Conservation (phyloP, 1,140 invertebrate species). For the Trichogramma pretiosum region DNA sequence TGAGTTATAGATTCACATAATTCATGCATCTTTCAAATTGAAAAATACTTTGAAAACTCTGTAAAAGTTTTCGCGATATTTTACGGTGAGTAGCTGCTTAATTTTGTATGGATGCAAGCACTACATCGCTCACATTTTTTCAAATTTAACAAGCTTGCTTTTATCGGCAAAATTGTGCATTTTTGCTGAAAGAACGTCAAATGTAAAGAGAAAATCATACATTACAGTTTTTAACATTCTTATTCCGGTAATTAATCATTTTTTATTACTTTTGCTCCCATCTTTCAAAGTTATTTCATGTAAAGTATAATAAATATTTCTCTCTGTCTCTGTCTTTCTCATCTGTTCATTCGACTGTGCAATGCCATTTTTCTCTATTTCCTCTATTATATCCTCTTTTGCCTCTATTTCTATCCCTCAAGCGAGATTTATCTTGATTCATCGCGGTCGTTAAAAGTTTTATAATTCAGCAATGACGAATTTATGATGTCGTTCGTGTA, state of each 20-base stretch:
- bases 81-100: no score
- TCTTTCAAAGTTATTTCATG: background rate
- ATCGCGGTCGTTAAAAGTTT: conserved; percentile 19
- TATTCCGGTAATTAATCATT: background rate
- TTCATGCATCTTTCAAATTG: conserved; percentile 5
- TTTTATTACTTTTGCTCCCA: background rate
- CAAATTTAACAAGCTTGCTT: no score
- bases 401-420: background rate
- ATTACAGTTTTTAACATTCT: conserved; percentile 3
- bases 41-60: background rate
- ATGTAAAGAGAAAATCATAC: conserved; percentile 1
- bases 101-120: no score
- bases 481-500: conserved; percentile 18
- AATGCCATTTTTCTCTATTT: background rate
- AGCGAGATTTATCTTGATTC: conserved; percentile 15
- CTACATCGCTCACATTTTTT: no score
- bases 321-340: background rate
- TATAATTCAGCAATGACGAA: conserved; percentile 17
- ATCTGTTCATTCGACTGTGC: background rate
- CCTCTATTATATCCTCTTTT: background rate
- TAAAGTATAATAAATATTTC: background rate
- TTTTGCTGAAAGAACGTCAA: no score
- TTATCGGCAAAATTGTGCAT: conserved; percentile 1
- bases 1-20: background rate
- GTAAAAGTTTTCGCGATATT: conserved; percentile 3